Evolutionary conservation across 1,140 invertebrate species (phyloP), one percentile per base, ranked within the genome.

Genomic region (Rhagoletis zephyria): DNA sequence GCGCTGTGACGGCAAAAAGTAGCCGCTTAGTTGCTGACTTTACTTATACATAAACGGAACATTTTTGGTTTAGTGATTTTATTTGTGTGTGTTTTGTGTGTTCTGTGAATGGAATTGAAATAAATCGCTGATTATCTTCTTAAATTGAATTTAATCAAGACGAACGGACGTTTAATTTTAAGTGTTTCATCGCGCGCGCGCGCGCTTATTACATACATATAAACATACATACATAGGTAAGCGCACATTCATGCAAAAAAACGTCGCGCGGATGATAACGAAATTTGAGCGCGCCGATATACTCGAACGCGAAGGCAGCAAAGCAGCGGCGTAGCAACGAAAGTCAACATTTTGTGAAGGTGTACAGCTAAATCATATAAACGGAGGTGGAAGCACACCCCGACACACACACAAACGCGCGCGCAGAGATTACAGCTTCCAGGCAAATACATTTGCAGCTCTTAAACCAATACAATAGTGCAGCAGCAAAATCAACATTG

Each of bases 131-230:
- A 87, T 87, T 87, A 87, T 87, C 86, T 56, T 63, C 85, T 92
- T 92, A 91, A 92, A 92, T 92, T 92, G 91, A 89, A 92, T 92
- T 92, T 91, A 92, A 92, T 92, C 90, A 91, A 92, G 91, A 92
- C 90, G 85, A 88, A 89, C 88, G 87, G 87, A 88, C 88, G 89
- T 91, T 91, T 91, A 91, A 90, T 89, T 89, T 91, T 87, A 90
- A 89, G 90, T 90, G 90, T 87, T 87, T 45, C 81, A 64, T 45
- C 14, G 48, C 51, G 19, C 30, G 63, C 85, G 63, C 51, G 56
- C 56, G 59, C 40, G n/a, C 48, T 56, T 45, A 88, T 67, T 45
- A 89, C 88, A 60, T 81, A 16, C 70, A 63, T 42, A 42, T 7
- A 12, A 59, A 87, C 19, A 61, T 40, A 60, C 19, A 70, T 4